Conservation (phyloP, 2,113 vertebrate species). For the Merops nubicus region DNA sequence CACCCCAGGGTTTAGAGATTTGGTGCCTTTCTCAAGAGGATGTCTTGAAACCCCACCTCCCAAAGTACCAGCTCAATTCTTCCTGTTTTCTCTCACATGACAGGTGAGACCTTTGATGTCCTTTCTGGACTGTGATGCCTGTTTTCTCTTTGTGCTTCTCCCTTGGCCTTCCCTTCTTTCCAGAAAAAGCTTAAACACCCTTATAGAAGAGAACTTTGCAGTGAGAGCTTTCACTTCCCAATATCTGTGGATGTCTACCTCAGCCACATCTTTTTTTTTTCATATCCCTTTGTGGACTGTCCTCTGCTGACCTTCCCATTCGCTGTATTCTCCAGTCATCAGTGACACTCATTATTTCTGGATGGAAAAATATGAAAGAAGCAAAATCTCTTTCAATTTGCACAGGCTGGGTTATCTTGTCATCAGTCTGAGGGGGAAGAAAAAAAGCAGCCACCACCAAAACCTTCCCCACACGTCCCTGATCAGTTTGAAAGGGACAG, state of each 20-base stretch:
- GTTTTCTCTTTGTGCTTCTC: neutral
- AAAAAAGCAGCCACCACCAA: neutral
- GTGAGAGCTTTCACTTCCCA: neutral
- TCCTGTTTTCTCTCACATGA: neutral
- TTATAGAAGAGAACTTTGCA: neutral
- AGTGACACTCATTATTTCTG: neutral
- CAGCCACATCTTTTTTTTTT: accelerated
- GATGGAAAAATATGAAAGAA: neutral
- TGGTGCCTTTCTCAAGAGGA: neutral
- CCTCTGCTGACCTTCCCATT: neutral
- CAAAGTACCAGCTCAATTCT: neutral
- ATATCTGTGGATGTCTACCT: neutral
- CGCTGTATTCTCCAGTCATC: neutral
- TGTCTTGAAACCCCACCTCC: neutral
- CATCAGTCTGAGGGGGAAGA: neutral
- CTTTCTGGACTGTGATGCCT: neutral
- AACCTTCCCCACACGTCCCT: neutral
- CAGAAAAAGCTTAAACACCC: neutral
- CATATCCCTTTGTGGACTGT: neutral
- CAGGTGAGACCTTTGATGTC: neutral
- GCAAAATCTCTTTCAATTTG: neutral
- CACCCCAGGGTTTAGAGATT: neutral
- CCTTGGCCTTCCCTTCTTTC: neutral
- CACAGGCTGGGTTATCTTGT: neutral
- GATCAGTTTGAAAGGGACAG: neutral